Base-by-base conservation (phyloP, 1,140 invertebrate genomes). In the Zaprionus inermis region DNA sequence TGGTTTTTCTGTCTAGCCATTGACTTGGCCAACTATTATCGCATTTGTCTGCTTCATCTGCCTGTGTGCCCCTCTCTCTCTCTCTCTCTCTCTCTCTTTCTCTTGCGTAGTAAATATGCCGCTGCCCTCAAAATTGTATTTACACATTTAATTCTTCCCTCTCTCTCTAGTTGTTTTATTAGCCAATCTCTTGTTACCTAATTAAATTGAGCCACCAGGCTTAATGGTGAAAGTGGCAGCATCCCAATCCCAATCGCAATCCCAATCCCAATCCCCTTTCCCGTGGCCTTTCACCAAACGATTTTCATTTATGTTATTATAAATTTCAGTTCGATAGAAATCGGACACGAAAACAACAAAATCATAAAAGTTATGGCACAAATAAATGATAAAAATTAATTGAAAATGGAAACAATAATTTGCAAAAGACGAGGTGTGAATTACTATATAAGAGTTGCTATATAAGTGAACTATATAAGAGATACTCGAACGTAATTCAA, bases 1-100 rank as follows among this genome's bases (percentile, higher is more conserved):
- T 71, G 59, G 67, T 69, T 67, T 66, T 60, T 46, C 72, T 64
- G 79, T 88, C 84, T 88, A 88, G 84, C 84, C 83, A 88, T 77
- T 77, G 83, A 88, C 69, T 88, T 79, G 73, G 79, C 69, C 84
- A 88, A 89, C 83, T 86, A 86, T 86, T 86, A 86, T 86, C 83
- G 82, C 83, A 86, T 86, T 86, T 86, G 83, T 86, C 88, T 67
- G 70, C 75, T 84, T 64, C 65, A 38, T 28, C 65, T 34, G 44
- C n/a, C 36, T 18, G 20, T 28, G 11, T 22, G 5, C 10, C 36
- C 3, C 30, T 54, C 49, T 34, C 24, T 24, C 24, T 22, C 30
- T 24, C 12, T 34, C 3, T 32, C 30, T n/a, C 7, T 51, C 18
- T 6, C 7, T 44, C 9, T 56, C 3, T 16, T 5, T n/a, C 9